Evolutionary conservation across 1,140 invertebrate species (phyloP).

Genomic region (Neoseiulus cucumeris): DNA sequence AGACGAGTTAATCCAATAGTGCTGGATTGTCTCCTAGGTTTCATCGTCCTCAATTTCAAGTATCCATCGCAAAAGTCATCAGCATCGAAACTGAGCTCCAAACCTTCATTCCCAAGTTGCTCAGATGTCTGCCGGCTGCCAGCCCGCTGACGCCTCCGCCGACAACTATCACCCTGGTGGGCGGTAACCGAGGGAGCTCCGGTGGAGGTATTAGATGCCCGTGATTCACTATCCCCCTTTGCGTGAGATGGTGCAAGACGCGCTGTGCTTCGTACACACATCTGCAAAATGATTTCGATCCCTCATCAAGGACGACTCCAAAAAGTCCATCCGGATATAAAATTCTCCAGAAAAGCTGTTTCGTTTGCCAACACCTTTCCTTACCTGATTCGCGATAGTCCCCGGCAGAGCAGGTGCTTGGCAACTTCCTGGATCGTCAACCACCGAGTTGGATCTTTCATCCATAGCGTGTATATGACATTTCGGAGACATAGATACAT

Average conservation of each 20-base stretch:
- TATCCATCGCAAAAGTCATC: no score
- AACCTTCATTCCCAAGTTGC: constrained; percentile 30
- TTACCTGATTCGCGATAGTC: neutral
- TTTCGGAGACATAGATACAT: constrained; percentile 32
- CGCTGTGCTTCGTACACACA: constrained; percentile 24
- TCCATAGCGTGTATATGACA: constrained; percentile 30
- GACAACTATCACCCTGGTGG: constrained; percentile 27
- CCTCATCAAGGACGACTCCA: neutral
- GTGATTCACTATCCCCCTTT: constrained; percentile 29
- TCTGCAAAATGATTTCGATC: constrained; percentile 6
- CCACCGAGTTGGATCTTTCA: constrained; percentile 25
- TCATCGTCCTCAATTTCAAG: no score
- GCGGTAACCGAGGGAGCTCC: constrained; percentile 12
- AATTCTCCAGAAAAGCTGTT: neutral
- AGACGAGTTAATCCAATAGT: no score
- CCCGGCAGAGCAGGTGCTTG: neutral
- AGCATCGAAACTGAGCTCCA: no score
- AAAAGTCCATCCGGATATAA: neutral
- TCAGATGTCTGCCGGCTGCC: constrained; percentile 29
- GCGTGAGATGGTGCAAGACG: constrained; percentile 27
- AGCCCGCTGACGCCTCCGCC: constrained; percentile 31
- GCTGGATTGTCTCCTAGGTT: no score
- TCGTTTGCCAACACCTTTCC: neutral
- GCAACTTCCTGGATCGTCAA: constrained; percentile 22
- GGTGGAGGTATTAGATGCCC: constrained; percentile 26